A percentile compares a stretch with the other conserved stretches of the same genome.
Conservation (phyloP, 2,797 vertebrate genomes). For the Setipinna tenuifilis region DNA sequence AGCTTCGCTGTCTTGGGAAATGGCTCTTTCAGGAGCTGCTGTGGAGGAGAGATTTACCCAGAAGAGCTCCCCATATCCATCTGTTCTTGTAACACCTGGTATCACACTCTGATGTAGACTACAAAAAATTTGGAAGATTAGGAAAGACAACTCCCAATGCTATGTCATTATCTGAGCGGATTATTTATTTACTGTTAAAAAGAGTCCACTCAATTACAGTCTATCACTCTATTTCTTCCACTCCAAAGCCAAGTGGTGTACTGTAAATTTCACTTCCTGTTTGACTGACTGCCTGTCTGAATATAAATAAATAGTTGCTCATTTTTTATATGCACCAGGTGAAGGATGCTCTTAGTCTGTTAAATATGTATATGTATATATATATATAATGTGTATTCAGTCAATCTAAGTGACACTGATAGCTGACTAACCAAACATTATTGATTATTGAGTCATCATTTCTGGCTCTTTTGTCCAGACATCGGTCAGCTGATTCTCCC, state of each 20-base stretch:
- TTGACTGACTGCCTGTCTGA: not conserved
- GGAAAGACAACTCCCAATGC: not conserved
- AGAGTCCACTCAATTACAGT: not conserved
- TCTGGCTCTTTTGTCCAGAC: not conserved
- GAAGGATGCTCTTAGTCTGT: not conserved
- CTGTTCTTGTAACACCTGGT: not conserved
- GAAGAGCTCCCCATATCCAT: not conserved
- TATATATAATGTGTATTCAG: too few relatives aligned
- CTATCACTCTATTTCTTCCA: not conserved
- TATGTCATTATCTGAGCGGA: not conserved
- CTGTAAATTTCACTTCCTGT: not conserved
- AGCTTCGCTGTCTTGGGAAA: not conserved
- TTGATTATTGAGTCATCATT: not conserved
- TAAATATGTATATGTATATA: not conserved
- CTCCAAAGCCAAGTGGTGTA: not conserved
- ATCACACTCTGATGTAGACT: not conserved
- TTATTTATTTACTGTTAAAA: not conserved
- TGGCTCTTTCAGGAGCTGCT: not conserved
- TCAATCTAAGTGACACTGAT: not conserved
- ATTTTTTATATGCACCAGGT: not conserved
- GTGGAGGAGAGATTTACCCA: not conserved
- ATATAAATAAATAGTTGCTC: not conserved
- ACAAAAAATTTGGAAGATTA: not conserved
- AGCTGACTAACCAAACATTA: not conserved
- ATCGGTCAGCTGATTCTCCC: not conserved